Base-by-base conservation (phyloP, 1,140 invertebrate genomes). In the Sycophila sp. region DNA sequence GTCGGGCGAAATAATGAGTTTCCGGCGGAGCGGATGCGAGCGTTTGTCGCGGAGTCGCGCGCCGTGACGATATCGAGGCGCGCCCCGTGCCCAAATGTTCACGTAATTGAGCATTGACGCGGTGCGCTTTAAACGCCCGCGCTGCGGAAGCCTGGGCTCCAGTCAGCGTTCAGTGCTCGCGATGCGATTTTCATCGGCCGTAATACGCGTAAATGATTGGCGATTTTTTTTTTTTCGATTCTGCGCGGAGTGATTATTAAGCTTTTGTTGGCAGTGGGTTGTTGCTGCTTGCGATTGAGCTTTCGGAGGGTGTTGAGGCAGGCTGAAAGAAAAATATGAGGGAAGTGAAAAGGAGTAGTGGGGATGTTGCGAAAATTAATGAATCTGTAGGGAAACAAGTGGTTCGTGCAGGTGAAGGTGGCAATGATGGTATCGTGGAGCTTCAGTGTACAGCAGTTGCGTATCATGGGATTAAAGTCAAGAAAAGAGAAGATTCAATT, bases 51-150 rank as follows among this genome's bases (percentile, higher is more conserved):
- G 56, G 17, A 53, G 69, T 15, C 45, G 17, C 49, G n/a, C 19
- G 34, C 63, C 42, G 65, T 62, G 30, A 64, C 28, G 28, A 53
- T 19, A 30, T 42, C 42, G 15, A 55, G 53, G 28, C 24, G 17
- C 24, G 67, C 24, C 67, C 42, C 67, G n/a, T n/a, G 36, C 58
- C 67, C 49, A 69, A 69, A 69, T 34, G 58, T 45, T 63, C 26
- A 55, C 67, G 47, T 69, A 63, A 69, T 63, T 69, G n/a, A 32
- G 40, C 47, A 42, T 62, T 69, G 22, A 26, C 17, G 5, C n/a
- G n/a, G 17, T n/a, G 28, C 15, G 34, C 10, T 45, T 62, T 63
- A 62, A 55, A 69, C 11, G 11, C 2, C 2, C 1, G 13, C 24
- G 19, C 49, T 26, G 24, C 58, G 58, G 58, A 62, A 42, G 24